These are phyloP conservation scores for Adoxophyes honmai DNA, from an alignment of 1,140 invertebrate species.

Conservation along the genomic window DNA sequence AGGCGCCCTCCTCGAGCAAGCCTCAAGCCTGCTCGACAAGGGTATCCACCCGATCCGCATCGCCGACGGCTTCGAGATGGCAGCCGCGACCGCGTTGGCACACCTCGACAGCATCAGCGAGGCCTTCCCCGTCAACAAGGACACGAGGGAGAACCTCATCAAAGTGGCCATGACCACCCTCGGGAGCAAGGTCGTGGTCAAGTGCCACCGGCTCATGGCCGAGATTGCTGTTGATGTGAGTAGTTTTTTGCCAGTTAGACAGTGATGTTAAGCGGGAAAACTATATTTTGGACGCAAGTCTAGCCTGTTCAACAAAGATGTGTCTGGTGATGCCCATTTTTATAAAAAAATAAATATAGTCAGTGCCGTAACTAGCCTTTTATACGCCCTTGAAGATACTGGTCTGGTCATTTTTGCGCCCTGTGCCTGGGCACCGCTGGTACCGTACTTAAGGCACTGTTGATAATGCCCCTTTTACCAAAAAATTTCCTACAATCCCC, in stretches of 20 bases:
- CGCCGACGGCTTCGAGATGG: slow-evolving; percentile 99
- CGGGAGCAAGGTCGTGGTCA: slow-evolving; percentile 98
- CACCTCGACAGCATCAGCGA: slow-evolving; percentile 94
- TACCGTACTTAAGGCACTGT: too few species aligned
- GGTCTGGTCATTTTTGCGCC: too few species aligned
- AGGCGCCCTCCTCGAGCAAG: slow-evolving; percentile 97
- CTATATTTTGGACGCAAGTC: too few species aligned
- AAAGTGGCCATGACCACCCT: slow-evolving; percentile 98
- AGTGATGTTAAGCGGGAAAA: too few species aligned
- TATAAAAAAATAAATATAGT: too few species aligned
- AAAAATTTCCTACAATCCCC: too few species aligned
- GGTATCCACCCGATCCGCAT: slow-evolving; percentile 99
- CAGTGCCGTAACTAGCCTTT: too few species aligned
- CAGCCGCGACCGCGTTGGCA: slow-evolving; percentile 92
- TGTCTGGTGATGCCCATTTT: too few species aligned
- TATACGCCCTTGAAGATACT: too few species aligned
- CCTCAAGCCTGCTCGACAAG: slow-evolving; percentile 93
- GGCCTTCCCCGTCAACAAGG: slow-evolving; percentile 89
- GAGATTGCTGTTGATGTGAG: slow-evolving; percentile 97
- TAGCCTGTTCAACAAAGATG: too few species aligned
- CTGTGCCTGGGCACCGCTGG: too few species aligned
- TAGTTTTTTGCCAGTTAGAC: slow-evolving; percentile 23
- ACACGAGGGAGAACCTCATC: slow-evolving; percentile 93
- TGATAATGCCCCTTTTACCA: too few species aligned
- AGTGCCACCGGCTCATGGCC: slow-evolving; percentile 97